phyloP scores from a whole-genome alignment of 2,888 invertebrate species.

The Chrysolina haemoptera region DNA sequence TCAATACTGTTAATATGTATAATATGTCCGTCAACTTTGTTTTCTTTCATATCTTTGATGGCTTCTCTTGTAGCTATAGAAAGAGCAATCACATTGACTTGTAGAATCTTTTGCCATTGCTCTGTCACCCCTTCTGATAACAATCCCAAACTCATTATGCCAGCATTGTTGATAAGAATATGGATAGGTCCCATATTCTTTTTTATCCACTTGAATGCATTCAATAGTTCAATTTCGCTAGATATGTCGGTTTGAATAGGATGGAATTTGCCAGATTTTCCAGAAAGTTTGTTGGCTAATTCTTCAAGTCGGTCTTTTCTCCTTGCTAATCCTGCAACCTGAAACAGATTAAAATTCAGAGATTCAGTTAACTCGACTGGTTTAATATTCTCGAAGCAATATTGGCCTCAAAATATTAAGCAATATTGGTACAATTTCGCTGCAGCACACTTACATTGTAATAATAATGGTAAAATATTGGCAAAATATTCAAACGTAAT shows the following conservation, averaged over 20 bases:
- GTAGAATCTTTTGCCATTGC: constrained; percentile 45
- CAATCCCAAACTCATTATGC: constrained; percentile 45
- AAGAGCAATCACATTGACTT: constrained; percentile 45
- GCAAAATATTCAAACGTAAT: too few relatives aligned
- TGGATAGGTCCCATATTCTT: constrained; percentile 63
- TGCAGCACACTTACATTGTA: too few relatives aligned
- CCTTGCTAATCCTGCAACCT: constrained; percentile 58
- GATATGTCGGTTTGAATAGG: constrained; percentile 63
- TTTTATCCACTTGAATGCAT: constrained; percentile 62
- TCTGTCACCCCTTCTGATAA: constrained; percentile 54
- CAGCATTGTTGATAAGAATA: constrained; percentile 68
- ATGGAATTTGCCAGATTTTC: constrained; percentile 60
- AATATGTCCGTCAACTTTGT: constrained; percentile 35
- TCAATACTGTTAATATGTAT: constrained; percentile 37
- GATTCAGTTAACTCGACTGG: too few relatives aligned
- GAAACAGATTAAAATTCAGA: background rate
- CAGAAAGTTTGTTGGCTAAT: constrained; percentile 43
- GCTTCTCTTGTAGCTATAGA: constrained; percentile 58
- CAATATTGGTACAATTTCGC: too few relatives aligned
- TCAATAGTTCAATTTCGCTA: constrained; percentile 61
- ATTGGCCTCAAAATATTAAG: too few relatives aligned
- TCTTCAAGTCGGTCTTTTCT: constrained; percentile 51
- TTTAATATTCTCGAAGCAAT: too few relatives aligned
- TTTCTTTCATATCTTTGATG: constrained; percentile 35
- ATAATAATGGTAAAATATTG: too few relatives aligned